Percentiles rank a stretch among this genome's conserved stretches.
phyloP scores from a whole-genome alignment of 2,113 vertebrate species.

The Cacatua alba region DNA sequence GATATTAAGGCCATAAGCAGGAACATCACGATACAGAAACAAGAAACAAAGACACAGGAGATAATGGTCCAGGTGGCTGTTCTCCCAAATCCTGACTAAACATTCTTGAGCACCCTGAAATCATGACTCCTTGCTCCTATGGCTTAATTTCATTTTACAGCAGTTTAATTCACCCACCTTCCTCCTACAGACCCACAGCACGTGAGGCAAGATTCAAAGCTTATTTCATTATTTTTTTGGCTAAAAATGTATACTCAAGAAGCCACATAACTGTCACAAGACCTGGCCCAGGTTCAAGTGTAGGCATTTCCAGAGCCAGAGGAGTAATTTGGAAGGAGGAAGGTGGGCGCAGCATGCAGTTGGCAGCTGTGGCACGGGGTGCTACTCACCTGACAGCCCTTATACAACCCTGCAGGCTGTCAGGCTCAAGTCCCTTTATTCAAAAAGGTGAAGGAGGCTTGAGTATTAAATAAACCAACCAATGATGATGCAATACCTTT shows the following conservation, averaged over 20 bases:
- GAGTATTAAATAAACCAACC: not conserved
- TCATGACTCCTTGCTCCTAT: not conserved
- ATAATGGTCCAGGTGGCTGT: not conserved
- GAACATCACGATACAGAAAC: not conserved
- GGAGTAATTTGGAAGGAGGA: not conserved
- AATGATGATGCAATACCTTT: not conserved
- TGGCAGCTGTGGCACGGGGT: not conserved
- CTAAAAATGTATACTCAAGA: not conserved
- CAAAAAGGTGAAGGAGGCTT: not conserved
- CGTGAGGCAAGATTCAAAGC: not conserved
- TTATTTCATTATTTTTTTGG: not conserved
- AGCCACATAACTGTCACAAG: not conserved
- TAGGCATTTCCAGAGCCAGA: not conserved
- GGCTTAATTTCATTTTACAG: not conserved
- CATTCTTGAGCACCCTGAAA: not conserved
- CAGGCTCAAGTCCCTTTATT: not conserved
- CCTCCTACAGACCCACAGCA: not conserved
- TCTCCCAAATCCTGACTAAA: not conserved
- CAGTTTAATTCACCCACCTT: not conserved
- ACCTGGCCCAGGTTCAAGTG: not conserved
- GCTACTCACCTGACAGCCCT: not conserved
- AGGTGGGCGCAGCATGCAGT: not conserved
- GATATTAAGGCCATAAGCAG: not conserved
- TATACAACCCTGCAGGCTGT: rapidly evolving
- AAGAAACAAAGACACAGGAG: not conserved